Evolutionary conservation across 2,113 vertebrate species (phyloP), one percentile per base, ranked within the genome.

Genomic region (Prochilodus magdalenae): DNA sequence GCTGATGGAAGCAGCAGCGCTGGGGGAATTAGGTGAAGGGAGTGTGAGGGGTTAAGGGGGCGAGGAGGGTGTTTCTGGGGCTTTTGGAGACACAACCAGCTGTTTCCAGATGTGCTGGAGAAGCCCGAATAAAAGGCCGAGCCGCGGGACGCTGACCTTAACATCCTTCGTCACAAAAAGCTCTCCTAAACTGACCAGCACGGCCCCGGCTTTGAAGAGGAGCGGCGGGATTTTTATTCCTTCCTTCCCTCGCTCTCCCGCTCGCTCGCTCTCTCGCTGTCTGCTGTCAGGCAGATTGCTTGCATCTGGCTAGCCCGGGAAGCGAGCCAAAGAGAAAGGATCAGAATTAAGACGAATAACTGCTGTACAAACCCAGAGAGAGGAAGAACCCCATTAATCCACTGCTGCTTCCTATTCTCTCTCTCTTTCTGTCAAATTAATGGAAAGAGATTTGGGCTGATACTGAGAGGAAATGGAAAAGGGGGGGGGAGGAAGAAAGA

Each of bases 361-460:
- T 81, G 49, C 86, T 40, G 82, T 78, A 83, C n/a, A 11, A 79
- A 59, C 40, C 84, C 0, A 78, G 20, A 67, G 26, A 67, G 57
- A 86, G 91, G 91, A 93, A 92, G 90, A 83, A 77, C 66, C 75
- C 49, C 86, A 89, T 93, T 90, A 84, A 89, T 91, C 86, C 77
- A 84, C 57, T n/a, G 81, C 76, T 85, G 81, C 81, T 87, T 85
- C 87, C 67, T 85, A 77, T 51, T 30, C 18, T 70, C 6, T 16
- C 22, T n/a, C n/a, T 67, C 49, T 78, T 14, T 36, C 14, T 16
- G 40, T 67, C 75, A 47, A 1, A 66, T 87, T 63, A 75, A 84
- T 14, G 62, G 86, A 85, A 85, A 72, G 75, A 83, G 49, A 16
- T 80, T 85, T 73, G 80, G 80, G 79, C 83, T 73, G 29, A 77